These are phyloP conservation scores for Phainopepla nitens DNA, from an alignment of 2,113 vertebrate species.

Conservation along the genomic window DNA sequence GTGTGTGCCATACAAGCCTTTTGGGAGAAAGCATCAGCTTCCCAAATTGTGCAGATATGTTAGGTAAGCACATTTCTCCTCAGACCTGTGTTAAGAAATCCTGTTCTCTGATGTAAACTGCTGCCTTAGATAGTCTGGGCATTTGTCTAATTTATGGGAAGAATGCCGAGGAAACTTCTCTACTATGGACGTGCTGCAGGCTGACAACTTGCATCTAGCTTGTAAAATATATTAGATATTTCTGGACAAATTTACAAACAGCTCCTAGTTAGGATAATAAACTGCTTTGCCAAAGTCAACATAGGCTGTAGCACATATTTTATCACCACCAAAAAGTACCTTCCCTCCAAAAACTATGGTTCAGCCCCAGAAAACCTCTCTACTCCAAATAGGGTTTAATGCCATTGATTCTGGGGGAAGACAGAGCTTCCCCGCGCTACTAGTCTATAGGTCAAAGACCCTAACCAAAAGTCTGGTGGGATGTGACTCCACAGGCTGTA, in stretches of 20 bases:
- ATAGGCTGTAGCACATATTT: not conserved
- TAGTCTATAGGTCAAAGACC: not conserved
- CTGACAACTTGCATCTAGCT: not conserved
- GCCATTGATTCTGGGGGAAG: not conserved
- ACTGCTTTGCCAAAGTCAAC: not conserved
- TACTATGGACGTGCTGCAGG: not conserved
- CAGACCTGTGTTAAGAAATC: not conserved
- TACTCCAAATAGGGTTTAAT: not conserved
- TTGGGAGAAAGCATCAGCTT: not conserved
- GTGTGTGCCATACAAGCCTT: not conserved
- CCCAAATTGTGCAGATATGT: not conserved
- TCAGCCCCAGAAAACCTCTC: not conserved
- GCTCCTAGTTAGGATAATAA: not conserved
- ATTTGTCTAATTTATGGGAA: not conserved
- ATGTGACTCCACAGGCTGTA: not conserved
- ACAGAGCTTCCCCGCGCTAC: not conserved
- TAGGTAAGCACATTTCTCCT: not conserved
- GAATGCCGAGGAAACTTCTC: not conserved
- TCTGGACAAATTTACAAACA: slow-evolving; percentile 43
- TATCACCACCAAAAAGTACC: not conserved
- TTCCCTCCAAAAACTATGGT: not conserved
- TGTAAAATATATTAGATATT: not conserved
- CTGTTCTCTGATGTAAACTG: not conserved
- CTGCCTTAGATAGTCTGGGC: not conserved
- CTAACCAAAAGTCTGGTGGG: not conserved